phyloP scores from a whole-genome alignment of 2,888 invertebrate species.

The Coenonympha glycerion region DNA sequence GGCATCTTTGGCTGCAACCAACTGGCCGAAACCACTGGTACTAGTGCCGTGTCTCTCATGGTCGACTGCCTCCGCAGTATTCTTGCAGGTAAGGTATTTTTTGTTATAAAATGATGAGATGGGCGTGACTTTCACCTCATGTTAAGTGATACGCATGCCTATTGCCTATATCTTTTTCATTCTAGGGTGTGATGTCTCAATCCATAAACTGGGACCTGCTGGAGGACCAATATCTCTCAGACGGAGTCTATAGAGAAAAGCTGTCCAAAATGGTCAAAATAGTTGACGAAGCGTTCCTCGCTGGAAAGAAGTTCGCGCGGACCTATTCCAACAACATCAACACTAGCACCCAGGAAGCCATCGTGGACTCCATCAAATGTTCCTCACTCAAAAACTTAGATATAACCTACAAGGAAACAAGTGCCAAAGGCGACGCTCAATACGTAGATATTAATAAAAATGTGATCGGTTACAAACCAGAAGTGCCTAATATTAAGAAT shows the following conservation, averaged over 20 bases:
- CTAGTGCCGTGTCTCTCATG: conserved; percentile 97
- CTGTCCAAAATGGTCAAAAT: conserved; percentile 91
- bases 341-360: conserved; percentile 8
- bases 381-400: conserved; percentile 38
- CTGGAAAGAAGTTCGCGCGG: conserved; percentile 84
- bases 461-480: conserved; percentile 34
- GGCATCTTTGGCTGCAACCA: conserved; percentile 97
- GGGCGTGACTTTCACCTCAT: not conserved
- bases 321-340: conserved; percentile 65
- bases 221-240: conserved; percentile 89
- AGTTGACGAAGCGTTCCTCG: conserved; percentile 82
- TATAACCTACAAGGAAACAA: conserved; percentile 48
- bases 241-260: conserved; percentile 86
- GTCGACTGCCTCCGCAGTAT: conserved; percentile 97
- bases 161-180: too few species aligned
- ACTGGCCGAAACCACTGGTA: conserved; percentile 95
- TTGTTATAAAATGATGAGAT: not conserved
- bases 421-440: conserved; percentile 29
- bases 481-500: conserved; percentile 38
- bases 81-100: conserved; percentile 81
- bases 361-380: conserved; percentile 18
- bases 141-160: too few species aligned
- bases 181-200: conserved; percentile 94
- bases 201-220: conserved; percentile 96
- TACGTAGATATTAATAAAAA: conserved; percentile 40